Conservation (phyloP, 2,797 vertebrate species). For the Taeniopygia guttata region DNA sequence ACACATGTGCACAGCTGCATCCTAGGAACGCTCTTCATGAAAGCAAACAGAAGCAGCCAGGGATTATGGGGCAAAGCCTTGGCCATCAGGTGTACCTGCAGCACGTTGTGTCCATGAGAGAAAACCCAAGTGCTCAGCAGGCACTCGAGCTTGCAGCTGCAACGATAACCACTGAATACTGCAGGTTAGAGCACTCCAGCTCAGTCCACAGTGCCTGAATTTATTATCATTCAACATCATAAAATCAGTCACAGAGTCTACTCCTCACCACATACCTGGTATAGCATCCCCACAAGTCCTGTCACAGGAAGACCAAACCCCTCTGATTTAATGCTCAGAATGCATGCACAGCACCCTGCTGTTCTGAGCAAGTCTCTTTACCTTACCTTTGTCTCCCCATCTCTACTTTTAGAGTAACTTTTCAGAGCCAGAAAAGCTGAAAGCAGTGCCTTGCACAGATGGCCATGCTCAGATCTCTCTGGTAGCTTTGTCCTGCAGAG, state of each 20-base stretch:
- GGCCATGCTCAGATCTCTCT: background rate
- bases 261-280: background rate
- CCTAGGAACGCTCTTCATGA: accelerated
- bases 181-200: background rate
- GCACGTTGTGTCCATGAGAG: background rate
- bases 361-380: background rate
- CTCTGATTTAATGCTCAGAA: background rate
- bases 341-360: background rate
- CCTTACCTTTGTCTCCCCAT: background rate
- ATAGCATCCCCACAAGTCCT: background rate
- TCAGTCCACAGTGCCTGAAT: background rate
- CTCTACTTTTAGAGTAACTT: background rate
- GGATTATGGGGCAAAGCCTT: background rate
- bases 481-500: background rate
- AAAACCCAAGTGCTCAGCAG: background rate
- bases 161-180: background rate
- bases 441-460: background rate
- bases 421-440: background rate
- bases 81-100: background rate
- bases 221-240: accelerated
- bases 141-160: background rate
- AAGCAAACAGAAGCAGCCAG: background rate
- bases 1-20: accelerated
- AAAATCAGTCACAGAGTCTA: background rate
- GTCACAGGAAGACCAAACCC: background rate